Base-by-base conservation (phyloP, 2,888 invertebrate genomes). In the Campaea margaritaria region DNA sequence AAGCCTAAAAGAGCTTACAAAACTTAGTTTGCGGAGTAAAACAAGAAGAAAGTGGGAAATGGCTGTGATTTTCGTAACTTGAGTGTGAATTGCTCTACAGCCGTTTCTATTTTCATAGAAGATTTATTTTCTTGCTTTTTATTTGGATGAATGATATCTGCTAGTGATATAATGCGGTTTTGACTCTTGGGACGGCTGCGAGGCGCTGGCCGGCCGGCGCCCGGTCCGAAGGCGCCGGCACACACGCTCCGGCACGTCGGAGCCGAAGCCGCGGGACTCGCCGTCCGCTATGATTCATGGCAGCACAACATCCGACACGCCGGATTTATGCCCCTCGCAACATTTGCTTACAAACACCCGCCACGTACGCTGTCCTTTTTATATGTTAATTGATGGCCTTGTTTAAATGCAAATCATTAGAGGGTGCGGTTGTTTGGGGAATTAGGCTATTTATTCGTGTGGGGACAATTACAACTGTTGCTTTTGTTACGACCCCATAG, bases 321-420 rank as follows among this genome's bases (percentile, higher is more conserved):
- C 57, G 65, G 72, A 77, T 75, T 75, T 75, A 77, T 75, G 69
- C 44, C 62, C 67, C 64, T 54, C 59, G 64, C 68, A 60, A 67
- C 69, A 68, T 70, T 70, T 59, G 66, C 69, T 60, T 62, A 68
- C 67, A 64, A 62, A 57, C 58, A 53, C 59, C 52, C 55, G 42
- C 44, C 67, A 69, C 62, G 67, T 64, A 69, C 66, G 57, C 51
- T 48, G 50, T 49, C 66, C 63, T 67, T 69, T 69, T 67, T 67
- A 69, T 68, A 69, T 69, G 69, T 65, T 69, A 67, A 69, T 69
- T 68, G 63, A 66, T 66, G 66, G 63, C 62, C 57, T 68, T 68
- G 68, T 68, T 69, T 65, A 67, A 65, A 67, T 67, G 68, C 68
- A 61, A 66, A 68, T 68, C 61, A 63, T 68, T 63, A 63, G 62